Base-by-base conservation (phyloP, 2,113 vertebrate species). In the Pavo muticus region DNA sequence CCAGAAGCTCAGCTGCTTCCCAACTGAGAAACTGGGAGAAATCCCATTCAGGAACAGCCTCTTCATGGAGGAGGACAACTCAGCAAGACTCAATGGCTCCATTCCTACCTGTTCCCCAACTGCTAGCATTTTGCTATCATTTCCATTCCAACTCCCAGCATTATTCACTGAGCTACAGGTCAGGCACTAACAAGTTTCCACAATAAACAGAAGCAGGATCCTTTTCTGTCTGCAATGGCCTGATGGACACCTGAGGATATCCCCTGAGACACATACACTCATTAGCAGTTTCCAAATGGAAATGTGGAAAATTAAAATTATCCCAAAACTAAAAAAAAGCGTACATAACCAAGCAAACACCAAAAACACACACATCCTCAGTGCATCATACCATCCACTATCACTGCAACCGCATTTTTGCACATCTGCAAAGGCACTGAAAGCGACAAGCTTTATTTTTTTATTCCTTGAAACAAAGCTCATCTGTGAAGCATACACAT, bases 31-130 rank as follows among this genome's bases (percentile, higher is more conserved):
- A 84, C 17, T 11, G n/a, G 11, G 61, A 63, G 15, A 63, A 63
- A 39, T 63, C 37, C 17, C 24, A 59, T 2, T 25, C 40, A 47
- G 56, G 17, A 77, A 59, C 25, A 73, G 27, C 61, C 35, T 64
- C 24, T 59, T 65, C 5, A 2, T 1, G 8, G 27, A 63, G 8
- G 27, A 63, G 10, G n/a, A 32, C 14, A 79, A 48, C 10, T 10
- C 1, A 0, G 42, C 39, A 76, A 52, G 20, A 42, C 35, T 52
- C 5, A 2, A 4, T 56, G 59, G 47, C 21, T 21, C 35, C 7
- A 44, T 47, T 32, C 23, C 67, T 11, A 63, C 37, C 35, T 25
- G 19, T 32, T 54, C 6, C 19, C 47, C 20, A 56, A 27, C 69
- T 32, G 30, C 30, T 11, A 32, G 27, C 14, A 37, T 25, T 88